phyloP scores from a whole-genome alignment of 1,140 invertebrate genomes.

The Coelopa frigida region DNA sequence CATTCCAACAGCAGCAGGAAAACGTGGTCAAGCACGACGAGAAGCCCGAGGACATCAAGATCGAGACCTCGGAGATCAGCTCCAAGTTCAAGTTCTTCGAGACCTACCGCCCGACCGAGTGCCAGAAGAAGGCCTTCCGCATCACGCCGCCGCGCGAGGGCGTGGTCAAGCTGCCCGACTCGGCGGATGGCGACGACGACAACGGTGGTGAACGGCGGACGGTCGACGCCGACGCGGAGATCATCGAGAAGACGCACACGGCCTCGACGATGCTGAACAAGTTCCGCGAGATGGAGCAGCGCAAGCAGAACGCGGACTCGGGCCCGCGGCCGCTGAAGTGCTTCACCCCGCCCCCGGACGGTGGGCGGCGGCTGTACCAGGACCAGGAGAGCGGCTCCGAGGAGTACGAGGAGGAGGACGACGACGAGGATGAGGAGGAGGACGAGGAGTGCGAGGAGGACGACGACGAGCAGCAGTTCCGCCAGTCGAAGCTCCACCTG shows the following conservation, averaged over 20 bases:
- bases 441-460: constrained; percentile 29
- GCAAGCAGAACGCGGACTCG: constrained; percentile 50
- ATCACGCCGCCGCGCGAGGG: constrained; percentile 78
- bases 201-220: background rate
- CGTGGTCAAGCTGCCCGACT: constrained; percentile 51
- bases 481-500: background rate
- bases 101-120: constrained; percentile 66
- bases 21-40: constrained; percentile 49
- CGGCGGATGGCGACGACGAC: constrained; percentile 13
- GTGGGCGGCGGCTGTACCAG: constrained; percentile 49
- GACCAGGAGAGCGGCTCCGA: too few relatives aligned
- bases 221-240: constrained; percentile 31
- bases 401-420: constrained; percentile 52
- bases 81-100: constrained; percentile 88
- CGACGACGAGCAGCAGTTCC: constrained; percentile 21
- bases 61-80: constrained; percentile 73
- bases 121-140: constrained; percentile 64
- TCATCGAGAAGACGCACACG: constrained; percentile 62
- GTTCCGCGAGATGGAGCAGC: constrained; percentile 80
- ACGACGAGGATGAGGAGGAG: constrained; percentile 48
- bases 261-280: constrained; percentile 75
- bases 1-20: too few relatives aligned
- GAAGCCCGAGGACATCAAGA: constrained; percentile 64
- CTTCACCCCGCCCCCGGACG: constrained; percentile 81
- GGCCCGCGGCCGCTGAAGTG: constrained; percentile 76